Conservation (phyloP, 2,888 invertebrate genomes). For the Malacosoma neustria region DNA sequence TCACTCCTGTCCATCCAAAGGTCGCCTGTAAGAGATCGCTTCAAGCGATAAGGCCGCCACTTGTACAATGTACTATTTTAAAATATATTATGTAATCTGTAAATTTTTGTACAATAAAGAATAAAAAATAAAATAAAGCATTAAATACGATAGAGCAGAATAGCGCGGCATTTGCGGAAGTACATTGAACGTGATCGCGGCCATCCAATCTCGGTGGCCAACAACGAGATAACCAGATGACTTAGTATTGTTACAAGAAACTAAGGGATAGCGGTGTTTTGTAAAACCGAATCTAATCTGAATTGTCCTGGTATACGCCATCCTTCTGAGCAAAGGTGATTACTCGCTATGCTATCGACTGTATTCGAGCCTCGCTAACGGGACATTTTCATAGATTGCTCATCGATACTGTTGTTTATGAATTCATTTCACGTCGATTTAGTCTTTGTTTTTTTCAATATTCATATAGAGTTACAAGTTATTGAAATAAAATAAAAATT, state of each 20-base stretch:
- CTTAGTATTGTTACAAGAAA: not conserved
- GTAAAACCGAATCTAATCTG: not conserved
- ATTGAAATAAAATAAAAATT: conserved; percentile 3
- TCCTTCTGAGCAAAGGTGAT: conserved; percentile 16
- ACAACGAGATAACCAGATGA: not conserved
- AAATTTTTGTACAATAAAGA: too few relatives aligned
- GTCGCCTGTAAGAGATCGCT: too few relatives aligned
- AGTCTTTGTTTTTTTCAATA: not conserved
- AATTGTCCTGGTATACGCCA: not conserved
- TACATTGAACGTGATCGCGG: conserved; percentile 34
- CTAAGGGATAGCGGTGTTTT: not conserved
- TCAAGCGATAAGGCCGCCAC: too few relatives aligned
- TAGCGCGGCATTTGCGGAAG: not conserved
- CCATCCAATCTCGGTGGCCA: conserved; percentile 21
- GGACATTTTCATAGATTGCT: not conserved
- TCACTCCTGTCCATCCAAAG: too few relatives aligned
- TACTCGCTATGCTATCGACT: not conserved
- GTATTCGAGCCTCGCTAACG: not conserved
- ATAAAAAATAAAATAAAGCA: too few relatives aligned
- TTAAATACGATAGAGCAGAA: too few relatives aligned
- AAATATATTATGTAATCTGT: too few relatives aligned
- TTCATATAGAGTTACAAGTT: not conserved
- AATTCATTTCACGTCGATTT: not conserved
- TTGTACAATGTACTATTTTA: too few relatives aligned
- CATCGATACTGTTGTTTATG: not conserved